phyloP scores from a whole-genome alignment of 1,140 invertebrate species.

The Achroia grisella region DNA sequence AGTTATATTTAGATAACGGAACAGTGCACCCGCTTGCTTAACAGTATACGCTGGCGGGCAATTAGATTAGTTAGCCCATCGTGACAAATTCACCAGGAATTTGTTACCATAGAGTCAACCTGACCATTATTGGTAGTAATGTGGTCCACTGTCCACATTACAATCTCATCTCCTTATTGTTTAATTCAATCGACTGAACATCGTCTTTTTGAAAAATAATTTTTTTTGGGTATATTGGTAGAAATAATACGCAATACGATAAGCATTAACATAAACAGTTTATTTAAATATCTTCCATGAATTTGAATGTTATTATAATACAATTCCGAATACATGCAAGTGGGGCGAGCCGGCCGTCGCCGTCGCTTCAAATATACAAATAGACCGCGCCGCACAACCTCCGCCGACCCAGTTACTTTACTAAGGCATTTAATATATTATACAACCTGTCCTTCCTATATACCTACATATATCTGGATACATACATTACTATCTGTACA shows the following conservation, averaged over 20 bases:
- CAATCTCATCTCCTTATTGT: too few species aligned
- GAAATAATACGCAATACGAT: constrained; percentile 11
- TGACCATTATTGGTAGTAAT: too few species aligned
- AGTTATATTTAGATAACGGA: too few species aligned
- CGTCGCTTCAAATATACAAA: constrained; percentile 44
- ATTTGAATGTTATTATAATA: constrained; percentile 51
- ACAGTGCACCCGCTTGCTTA: too few species aligned
- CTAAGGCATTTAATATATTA: constrained; percentile 22
- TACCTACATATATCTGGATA: not conserved
- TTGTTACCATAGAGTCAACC: too few species aligned
- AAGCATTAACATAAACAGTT: constrained; percentile 67
- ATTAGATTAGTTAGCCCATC: too few species aligned
- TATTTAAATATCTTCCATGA: constrained; percentile 60
- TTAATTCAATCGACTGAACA: too few species aligned
- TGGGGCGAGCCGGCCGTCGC: constrained; percentile 12
- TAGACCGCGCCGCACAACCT: constrained; percentile 6
- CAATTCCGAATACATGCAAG: constrained; percentile 18
- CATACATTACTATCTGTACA: constrained; percentile 3
- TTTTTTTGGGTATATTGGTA: not conserved
- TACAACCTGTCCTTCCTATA: constrained; percentile 9
- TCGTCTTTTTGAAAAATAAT: not conserved
- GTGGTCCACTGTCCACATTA: too few species aligned
- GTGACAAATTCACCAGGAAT: too few species aligned
- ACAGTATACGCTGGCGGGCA: too few species aligned
- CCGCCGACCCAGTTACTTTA: not conserved